Conservation (phyloP, 2,113 vertebrate genomes). For the Bucco capensis region DNA sequence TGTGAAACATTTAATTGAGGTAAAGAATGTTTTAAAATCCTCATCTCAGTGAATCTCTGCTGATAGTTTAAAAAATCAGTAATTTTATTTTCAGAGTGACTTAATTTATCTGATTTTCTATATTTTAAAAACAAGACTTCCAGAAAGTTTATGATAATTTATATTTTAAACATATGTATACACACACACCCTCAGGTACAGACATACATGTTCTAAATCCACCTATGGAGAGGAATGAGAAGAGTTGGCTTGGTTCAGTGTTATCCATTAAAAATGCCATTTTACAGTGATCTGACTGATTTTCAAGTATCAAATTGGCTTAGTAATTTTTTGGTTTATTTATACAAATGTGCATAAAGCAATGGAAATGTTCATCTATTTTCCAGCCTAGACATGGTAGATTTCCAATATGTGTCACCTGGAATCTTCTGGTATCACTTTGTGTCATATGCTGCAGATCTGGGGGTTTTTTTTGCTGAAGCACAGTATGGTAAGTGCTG, state of each 20-base stretch:
- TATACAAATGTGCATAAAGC: background rate
- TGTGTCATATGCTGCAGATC: background rate
- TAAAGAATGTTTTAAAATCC: background rate
- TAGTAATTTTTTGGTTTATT: background rate
- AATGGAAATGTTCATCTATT: background rate
- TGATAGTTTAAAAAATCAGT: background rate
- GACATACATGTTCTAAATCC: fast-evolving
- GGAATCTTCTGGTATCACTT: background rate
- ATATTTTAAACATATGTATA: fast-evolving
- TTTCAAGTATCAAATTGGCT: background rate
- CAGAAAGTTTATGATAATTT: background rate
- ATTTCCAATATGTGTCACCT: background rate
- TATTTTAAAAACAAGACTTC: background rate
- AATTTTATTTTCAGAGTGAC: background rate
- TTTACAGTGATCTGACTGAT: background rate
- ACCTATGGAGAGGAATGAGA: background rate
- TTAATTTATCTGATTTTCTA: background rate
- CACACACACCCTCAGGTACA: background rate
- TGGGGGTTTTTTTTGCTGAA: background rate
- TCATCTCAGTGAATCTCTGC: background rate
- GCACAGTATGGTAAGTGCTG: background rate
- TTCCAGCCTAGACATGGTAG: background rate
- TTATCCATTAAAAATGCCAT: fast-evolving
- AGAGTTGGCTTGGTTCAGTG: background rate
- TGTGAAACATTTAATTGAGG: background rate